phyloP scores from a whole-genome alignment of 2,797 vertebrate species.

The Poecilia velifera region DNA sequence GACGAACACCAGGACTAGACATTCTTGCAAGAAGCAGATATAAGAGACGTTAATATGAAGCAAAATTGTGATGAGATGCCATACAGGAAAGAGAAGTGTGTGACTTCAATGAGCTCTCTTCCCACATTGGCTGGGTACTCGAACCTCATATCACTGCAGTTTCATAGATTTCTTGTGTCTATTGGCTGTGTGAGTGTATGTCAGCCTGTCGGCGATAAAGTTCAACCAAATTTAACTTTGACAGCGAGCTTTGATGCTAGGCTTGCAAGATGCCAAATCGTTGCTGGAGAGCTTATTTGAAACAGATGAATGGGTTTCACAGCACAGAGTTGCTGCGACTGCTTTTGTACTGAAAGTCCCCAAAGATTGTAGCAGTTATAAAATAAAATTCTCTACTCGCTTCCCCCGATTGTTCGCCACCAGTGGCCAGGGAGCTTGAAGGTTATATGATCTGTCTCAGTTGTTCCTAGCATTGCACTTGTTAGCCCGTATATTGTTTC shows the following conservation, averaged over 20 bases:
- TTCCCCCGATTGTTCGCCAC: neutral
- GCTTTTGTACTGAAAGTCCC: neutral
- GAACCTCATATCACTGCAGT: neutral
- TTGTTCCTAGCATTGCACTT: neutral
- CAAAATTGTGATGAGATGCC: neutral
- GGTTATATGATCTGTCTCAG: neutral
- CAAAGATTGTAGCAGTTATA: neutral
- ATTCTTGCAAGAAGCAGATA: neutral
- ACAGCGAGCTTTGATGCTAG: neutral
- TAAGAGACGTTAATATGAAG: neutral
- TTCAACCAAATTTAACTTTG: constrained; percentile 4
- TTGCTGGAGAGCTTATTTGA: neutral
- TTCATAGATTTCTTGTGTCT: neutral
- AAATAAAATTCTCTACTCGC: neutral
- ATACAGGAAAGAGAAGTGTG: neutral
- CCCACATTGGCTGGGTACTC: neutral
- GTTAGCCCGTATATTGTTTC: neutral
- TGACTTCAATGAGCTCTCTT: neutral
- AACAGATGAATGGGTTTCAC: neutral
- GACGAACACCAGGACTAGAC: neutral
- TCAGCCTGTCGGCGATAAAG: neutral
- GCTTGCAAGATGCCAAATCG: neutral
- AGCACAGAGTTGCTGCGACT: neutral
- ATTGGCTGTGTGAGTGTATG: neutral
- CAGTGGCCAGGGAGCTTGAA: neutral